A percentile compares a stretch with the other conserved stretches of the same genome.
Conservation (phyloP, 1,140 invertebrate species). For the Centruroides sculpturatus region DNA sequence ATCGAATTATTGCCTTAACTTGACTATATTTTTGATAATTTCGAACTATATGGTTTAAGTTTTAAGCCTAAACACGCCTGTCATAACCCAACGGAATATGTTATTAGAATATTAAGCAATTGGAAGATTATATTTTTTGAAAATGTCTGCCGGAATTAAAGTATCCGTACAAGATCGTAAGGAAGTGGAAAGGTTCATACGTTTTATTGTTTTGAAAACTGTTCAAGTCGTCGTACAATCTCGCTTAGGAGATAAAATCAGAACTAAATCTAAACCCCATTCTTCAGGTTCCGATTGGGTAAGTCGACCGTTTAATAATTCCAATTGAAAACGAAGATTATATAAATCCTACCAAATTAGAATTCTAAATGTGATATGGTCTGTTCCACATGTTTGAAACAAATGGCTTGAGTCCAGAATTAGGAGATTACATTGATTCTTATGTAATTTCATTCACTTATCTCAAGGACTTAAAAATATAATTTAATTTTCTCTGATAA, state of each 20-base stretch:
- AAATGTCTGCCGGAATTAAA: no score
- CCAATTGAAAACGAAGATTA: background rate
- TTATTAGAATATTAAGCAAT: no score
- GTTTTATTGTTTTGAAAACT: conserved; percentile 70
- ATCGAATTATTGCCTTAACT: no score
- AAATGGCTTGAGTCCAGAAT: background rate
- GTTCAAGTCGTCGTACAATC: conserved; percentile 80
- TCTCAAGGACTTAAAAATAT: background rate
- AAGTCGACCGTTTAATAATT: conserved; percentile 22
- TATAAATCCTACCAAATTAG: background rate
- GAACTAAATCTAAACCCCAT: conserved; percentile 55
- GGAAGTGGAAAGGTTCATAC: conserved; percentile 71
- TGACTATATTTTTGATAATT: no score
- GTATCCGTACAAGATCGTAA: conserved; percentile 39
- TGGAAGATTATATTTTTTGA: no score
- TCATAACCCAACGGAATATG: no score
- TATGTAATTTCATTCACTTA: background rate
- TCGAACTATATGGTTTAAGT: no score
- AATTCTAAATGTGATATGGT: background rate
- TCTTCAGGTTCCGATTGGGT: conserved; percentile 60
- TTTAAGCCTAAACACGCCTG: no score
- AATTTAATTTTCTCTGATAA: background rate
- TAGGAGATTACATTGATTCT: background rate
- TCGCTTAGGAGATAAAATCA: conserved; percentile 57
- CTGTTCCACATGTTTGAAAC: background rate